Evolutionary conservation across 2,113 vertebrate genomes (phyloP).

Genomic region (Mirza zaza): DNA sequence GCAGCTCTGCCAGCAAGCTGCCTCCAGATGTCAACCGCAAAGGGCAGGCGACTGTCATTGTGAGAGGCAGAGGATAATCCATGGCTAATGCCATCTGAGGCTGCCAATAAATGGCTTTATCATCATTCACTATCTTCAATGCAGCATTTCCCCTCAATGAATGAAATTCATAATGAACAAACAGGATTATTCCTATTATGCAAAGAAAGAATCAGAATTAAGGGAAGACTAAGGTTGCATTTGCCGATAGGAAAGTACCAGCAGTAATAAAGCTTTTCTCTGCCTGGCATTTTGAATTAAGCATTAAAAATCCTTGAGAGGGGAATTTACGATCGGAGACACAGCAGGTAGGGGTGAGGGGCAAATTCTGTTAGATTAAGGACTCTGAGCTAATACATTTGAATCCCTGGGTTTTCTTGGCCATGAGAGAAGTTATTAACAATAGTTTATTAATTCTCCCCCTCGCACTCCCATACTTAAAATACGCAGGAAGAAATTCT

Average conservation of each 20-base stretch:
- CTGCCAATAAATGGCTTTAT: not conserved
- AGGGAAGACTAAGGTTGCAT: not conserved
- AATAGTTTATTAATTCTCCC: not conserved
- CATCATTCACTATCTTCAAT: not conserved
- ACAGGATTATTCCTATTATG: slow-evolving; percentile 38
- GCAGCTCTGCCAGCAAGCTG: not conserved
- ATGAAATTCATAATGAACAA: slow-evolving; percentile 33
- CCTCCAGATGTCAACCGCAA: rapidly evolving
- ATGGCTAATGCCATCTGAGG: not conserved
- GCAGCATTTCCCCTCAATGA: not conserved
- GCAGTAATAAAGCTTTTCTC: not conserved
- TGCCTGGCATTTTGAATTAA: slow-evolving; percentile 20
- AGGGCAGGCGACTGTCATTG: not conserved
- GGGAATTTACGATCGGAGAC: not conserved
- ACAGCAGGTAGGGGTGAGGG: not conserved
- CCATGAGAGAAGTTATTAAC: slow-evolving; percentile 14
- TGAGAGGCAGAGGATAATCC: not conserved
- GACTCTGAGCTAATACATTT: slow-evolving; percentile 7
- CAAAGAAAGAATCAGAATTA: slow-evolving; percentile 25
- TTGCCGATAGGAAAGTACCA: not conserved
- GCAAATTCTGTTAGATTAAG: not conserved
- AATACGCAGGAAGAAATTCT: not conserved
- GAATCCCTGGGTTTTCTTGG: slow-evolving; percentile 18
- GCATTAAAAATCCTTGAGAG: not conserved
- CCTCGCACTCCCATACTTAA: not conserved